Evolutionary conservation across 2,888 invertebrate species (phyloP).

Genomic region (Latrodectus hesperus): DNA sequence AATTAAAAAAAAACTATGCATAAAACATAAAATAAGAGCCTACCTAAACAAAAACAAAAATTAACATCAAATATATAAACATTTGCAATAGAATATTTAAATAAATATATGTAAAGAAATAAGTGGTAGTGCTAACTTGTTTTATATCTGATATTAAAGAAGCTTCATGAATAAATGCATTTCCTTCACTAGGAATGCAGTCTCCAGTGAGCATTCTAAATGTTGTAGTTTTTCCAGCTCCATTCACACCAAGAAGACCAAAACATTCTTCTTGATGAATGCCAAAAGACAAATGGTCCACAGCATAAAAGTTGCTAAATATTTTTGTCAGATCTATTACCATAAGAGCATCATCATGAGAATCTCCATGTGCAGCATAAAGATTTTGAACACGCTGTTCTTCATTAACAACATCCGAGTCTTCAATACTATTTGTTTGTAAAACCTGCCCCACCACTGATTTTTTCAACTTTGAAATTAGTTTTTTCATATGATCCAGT

Average conservation of each 20-base stretch:
- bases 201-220: conserved; percentile 71
- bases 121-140: conserved; percentile 18
- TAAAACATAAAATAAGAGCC: too few relatives aligned
- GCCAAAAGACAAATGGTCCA: conserved; percentile 70
- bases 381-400: conserved; percentile 24
- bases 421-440: not conserved
- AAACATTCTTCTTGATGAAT: conserved; percentile 71
- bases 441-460: not conserved
- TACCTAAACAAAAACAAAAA: too few relatives aligned
- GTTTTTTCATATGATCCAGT: not conserved
- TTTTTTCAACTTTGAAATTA: not conserved
- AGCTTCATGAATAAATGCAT: conserved; percentile 56
- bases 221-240: conserved; percentile 72
- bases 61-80: too few relatives aligned
- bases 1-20: too few relatives aligned
- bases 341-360: conserved; percentile 31
- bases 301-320: conserved; percentile 68
- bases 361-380: not conserved
- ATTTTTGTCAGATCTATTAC: conserved; percentile 64
- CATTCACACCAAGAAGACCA: conserved; percentile 71
- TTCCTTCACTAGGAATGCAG: conserved; percentile 41
- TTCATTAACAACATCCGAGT: conserved; percentile 49
- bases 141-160: conserved; percentile 39
- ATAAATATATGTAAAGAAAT: too few relatives aligned
- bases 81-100: too few relatives aligned